A percentile compares a stretch with the other conserved stretches of the same genome.
These are phyloP conservation scores for Knipowitschia caucasica DNA, from an alignment of 2,797 vertebrate genomes.

Conservation along the genomic window DNA sequence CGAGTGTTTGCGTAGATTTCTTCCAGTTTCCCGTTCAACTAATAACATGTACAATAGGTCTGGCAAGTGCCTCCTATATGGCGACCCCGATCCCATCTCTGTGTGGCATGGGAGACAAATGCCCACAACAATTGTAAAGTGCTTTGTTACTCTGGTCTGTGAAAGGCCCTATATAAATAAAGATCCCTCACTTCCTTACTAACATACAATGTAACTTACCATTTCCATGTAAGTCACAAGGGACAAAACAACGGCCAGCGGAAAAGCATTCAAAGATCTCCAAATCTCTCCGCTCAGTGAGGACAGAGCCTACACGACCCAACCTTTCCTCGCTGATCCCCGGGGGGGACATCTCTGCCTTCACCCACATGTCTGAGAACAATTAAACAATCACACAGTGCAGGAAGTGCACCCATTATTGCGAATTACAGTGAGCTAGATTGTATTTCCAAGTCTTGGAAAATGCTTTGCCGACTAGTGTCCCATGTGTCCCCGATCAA, in stretches of 20 bases:
- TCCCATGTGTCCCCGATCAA: slow-evolving; percentile 57
- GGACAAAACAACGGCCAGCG: not conserved
- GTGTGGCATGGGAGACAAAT: too few relatives aligned
- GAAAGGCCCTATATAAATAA: too few relatives aligned
- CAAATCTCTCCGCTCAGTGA: slow-evolving; percentile 10
- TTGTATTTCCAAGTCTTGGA: slow-evolving; percentile 54
- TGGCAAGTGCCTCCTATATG: too few relatives aligned
- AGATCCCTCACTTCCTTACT: too few relatives aligned
- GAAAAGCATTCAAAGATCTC: slow-evolving; percentile 3
- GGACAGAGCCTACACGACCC: slow-evolving; percentile 16
- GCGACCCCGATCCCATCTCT: too few relatives aligned
- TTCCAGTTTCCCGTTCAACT: too few relatives aligned
- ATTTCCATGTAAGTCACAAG: not conserved
- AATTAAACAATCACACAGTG: slow-evolving; percentile 68
- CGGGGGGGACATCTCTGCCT: slow-evolving; percentile 34
- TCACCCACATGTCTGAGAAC: slow-evolving; percentile 63
- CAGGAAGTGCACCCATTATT: slow-evolving; percentile 63
- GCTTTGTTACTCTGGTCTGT: too few relatives aligned
- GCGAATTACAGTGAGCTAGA: slow-evolving; percentile 58
- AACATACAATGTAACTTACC: too few relatives aligned
- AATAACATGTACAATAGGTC: too few relatives aligned
- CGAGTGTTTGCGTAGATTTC: too few relatives aligned
- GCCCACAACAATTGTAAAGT: too few relatives aligned
- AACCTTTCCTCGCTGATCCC: slow-evolving; percentile 45
- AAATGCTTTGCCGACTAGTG: slow-evolving; percentile 23